Evolutionary conservation across 1,140 invertebrate genomes (phyloP).

Genomic region (Leptinotarsa undecemlineata): DNA sequence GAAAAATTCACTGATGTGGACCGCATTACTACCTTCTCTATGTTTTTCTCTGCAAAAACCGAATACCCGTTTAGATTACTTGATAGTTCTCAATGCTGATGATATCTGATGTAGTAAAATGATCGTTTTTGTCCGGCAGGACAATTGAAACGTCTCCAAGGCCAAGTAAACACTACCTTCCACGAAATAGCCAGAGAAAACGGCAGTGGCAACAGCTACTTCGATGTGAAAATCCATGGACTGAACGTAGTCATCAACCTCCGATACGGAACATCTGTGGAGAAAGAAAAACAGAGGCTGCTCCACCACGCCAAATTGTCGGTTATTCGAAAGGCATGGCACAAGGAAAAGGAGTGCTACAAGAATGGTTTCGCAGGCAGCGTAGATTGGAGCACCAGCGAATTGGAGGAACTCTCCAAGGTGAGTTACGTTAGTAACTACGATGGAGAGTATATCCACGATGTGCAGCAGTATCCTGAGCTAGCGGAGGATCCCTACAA

Average conservation of each 20-base stretch:
- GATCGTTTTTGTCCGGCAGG: too few species aligned
- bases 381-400: slow-evolving; percentile 75
- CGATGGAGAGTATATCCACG: slow-evolving; percentile 89
- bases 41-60: too few species aligned
- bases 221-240: slow-evolving; percentile 86
- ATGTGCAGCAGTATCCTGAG: slow-evolving; percentile 86
- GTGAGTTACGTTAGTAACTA: slow-evolving; percentile 80
- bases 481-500: slow-evolving; percentile 95
- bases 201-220: slow-evolving; percentile 67
- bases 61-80: too few species aligned
- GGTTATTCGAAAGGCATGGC: slow-evolving; percentile 90
- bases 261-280: slow-evolving; percentile 85
- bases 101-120: too few species aligned
- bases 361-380: slow-evolving; percentile 74
- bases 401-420: slow-evolving; percentile 82
- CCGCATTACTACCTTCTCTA: too few species aligned
- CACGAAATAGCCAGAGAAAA: slow-evolving; percentile 78
- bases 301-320: slow-evolving; percentile 85
- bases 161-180: slow-evolving; percentile 91
- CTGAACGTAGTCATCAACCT: slow-evolving; percentile 80
- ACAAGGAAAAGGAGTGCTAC: slow-evolving; percentile 81
- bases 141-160: slow-evolving; percentile 73
- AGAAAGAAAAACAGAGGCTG: slow-evolving; percentile 84
- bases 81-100: too few species aligned
- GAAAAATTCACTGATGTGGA: too few species aligned